Evolutionary conservation across 2,113 vertebrate species (phyloP).

Genomic region (Tragulus kanchil): DNA sequence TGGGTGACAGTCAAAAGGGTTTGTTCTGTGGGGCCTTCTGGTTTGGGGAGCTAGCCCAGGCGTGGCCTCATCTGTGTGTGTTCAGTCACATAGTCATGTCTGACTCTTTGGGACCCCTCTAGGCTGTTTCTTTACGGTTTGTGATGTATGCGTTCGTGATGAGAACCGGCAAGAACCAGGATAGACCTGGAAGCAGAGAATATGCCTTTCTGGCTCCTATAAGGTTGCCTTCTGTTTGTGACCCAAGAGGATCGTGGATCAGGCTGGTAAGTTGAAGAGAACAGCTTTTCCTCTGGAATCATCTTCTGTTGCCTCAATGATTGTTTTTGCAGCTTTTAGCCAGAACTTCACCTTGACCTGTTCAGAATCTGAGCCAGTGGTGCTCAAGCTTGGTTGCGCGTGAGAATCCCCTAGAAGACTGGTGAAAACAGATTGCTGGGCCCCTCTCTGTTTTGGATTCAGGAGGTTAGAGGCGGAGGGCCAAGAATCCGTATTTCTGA

Average conservation of each 20-base stretch:
- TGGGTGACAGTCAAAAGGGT: not conserved
- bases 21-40: not conserved
- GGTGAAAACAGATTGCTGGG: not conserved
- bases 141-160: accelerated
- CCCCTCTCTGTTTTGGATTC: not conserved
- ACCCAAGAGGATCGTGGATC: not conserved
- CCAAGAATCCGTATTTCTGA: not conserved
- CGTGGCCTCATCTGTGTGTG: no score
- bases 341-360: not conserved
- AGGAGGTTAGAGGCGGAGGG: not conserved
- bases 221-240: no score
- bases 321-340: not conserved
- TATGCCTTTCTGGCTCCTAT: not conserved
- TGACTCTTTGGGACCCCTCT: no score
- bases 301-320: not conserved
- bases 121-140: accelerated
- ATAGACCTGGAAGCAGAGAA: not conserved
- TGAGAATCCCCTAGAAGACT: not conserved
- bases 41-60: accelerated
- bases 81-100: no score
- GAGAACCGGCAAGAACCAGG: accelerated
- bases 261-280: not conserved
- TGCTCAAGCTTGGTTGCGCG: not conserved
- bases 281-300: not conserved
- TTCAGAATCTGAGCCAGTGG: not conserved